phyloP scores from a whole-genome alignment of 2,888 invertebrate species.

The Digitonthophagus gazella region DNA sequence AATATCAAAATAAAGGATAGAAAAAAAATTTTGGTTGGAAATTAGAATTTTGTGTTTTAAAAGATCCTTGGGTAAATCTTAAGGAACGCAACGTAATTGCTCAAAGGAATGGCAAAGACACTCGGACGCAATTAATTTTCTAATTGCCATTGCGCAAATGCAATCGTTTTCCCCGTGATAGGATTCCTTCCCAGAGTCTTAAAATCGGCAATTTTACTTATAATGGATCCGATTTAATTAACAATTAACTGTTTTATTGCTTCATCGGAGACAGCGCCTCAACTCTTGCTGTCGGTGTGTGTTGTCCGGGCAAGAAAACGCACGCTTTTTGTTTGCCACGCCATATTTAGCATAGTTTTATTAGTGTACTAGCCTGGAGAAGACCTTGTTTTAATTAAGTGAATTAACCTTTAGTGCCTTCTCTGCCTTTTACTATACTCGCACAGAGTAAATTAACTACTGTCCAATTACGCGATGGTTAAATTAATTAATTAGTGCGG shows the following conservation, averaged over 20 bases:
- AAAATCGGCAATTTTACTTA: slow-evolving; percentile 9
- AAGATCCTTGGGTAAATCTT: too few species aligned
- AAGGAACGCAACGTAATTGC: too few species aligned
- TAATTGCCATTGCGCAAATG: slow-evolving; percentile 7
- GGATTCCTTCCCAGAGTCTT: neutral
- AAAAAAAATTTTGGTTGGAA: neutral
- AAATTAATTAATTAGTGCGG: neutral
- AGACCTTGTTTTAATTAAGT: neutral
- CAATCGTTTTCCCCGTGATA: slow-evolving; percentile 5
- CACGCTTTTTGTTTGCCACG: neutral
- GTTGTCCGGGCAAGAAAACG: neutral
- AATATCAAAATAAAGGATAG: neutral
- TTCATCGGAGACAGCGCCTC: neutral
- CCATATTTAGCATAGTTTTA: neutral
- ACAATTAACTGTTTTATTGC: slow-evolving; percentile 7
- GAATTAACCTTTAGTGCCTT: neutral
- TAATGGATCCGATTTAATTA: slow-evolving; percentile 9
- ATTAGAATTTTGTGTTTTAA: too few species aligned
- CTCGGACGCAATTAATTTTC: neutral
- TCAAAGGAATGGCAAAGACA: neutral
- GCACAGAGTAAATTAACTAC: neutral
- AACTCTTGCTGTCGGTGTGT: neutral
- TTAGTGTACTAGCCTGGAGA: neutral
- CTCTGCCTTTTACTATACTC: neutral
- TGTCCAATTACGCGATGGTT: neutral